Percentiles rank a stretch among this genome's conserved stretches.
phyloP scores from a whole-genome alignment of 2,888 invertebrate genomes.

The Drosophila borealis region DNA sequence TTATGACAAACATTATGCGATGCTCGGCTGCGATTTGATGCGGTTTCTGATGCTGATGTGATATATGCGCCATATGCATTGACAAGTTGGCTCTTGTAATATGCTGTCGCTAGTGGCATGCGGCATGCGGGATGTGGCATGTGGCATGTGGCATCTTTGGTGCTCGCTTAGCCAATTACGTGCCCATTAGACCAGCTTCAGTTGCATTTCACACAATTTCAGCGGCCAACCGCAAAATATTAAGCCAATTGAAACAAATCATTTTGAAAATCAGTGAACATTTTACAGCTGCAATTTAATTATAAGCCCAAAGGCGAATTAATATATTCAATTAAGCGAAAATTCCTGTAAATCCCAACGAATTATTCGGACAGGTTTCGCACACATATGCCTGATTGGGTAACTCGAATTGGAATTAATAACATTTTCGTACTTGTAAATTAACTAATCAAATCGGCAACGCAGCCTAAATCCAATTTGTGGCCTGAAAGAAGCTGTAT shows the following conservation, averaged over 20 bases:
- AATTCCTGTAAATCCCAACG: conserved; percentile 18
- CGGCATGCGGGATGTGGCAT: conserved; percentile 24
- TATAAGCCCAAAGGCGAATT: conserved; percentile 21
- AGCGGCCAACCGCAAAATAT: conserved; percentile 39
- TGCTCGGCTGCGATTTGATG: conserved; percentile 25
- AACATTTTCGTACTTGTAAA: neutral
- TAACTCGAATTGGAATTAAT: conserved; percentile 6
- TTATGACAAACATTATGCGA: conserved; percentile 73
- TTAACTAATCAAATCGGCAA: conserved; percentile 9
- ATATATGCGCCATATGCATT: conserved; percentile 57
- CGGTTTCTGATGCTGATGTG: conserved; percentile 40
- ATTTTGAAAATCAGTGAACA: conserved; percentile 28
- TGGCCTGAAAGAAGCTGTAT: too few relatives aligned
- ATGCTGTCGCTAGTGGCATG: conserved; percentile 37
- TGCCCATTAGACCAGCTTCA: conserved; percentile 26
- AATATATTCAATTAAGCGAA: conserved; percentile 43
- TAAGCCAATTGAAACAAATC: conserved; percentile 32
- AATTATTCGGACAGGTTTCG: conserved; percentile 14
- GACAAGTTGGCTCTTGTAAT: conserved; percentile 43
- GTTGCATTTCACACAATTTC: conserved; percentile 27
- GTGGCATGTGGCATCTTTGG: conserved; percentile 25
- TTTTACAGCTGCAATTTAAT: conserved; percentile 29
- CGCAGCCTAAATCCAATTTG: neutral
- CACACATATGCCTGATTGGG: conserved; percentile 13
- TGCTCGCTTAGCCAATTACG: conserved; percentile 43